These are phyloP conservation scores for Noctilio leporinus DNA, from an alignment of 2,113 vertebrate genomes.

Conservation along the genomic window DNA sequence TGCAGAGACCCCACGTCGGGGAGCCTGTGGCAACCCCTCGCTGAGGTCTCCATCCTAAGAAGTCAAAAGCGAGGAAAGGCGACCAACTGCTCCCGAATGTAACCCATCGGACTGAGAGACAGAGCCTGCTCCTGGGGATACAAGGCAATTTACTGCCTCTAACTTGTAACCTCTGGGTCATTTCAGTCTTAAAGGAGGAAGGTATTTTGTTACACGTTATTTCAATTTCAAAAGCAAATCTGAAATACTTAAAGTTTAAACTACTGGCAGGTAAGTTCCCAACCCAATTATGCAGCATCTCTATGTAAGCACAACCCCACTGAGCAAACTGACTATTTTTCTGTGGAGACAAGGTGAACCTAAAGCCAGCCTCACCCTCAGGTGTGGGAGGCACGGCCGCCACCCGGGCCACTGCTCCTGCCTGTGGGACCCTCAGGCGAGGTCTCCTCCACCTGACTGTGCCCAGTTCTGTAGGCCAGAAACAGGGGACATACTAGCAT, in stretches of 20 bases:
- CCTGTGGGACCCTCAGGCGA: background rate
- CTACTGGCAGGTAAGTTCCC: background rate
- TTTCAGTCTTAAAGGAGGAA: background rate
- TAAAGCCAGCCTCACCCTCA: accelerated
- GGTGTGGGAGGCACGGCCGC: accelerated
- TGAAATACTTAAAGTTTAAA: background rate
- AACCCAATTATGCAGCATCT: background rate
- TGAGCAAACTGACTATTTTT: background rate
- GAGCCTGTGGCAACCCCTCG: too few species aligned
- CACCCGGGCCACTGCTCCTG: accelerated
- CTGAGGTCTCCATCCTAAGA: background rate
- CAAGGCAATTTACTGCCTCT: background rate
- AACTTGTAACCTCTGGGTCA: background rate
- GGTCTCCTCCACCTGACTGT: background rate
- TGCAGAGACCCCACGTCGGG: accelerated
- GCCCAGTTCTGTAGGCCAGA: background rate
- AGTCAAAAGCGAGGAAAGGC: background rate
- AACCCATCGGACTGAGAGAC: background rate
- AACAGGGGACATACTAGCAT: background rate
- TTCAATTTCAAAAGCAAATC: background rate
- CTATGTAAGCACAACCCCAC: background rate
- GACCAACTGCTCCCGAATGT: background rate
- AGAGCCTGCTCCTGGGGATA: background rate
- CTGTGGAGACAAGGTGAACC: accelerated
- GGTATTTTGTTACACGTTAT: background rate